Evolutionary conservation across 2,888 invertebrate species (phyloP).

Genomic region (Sepiola atlantica): DNA sequence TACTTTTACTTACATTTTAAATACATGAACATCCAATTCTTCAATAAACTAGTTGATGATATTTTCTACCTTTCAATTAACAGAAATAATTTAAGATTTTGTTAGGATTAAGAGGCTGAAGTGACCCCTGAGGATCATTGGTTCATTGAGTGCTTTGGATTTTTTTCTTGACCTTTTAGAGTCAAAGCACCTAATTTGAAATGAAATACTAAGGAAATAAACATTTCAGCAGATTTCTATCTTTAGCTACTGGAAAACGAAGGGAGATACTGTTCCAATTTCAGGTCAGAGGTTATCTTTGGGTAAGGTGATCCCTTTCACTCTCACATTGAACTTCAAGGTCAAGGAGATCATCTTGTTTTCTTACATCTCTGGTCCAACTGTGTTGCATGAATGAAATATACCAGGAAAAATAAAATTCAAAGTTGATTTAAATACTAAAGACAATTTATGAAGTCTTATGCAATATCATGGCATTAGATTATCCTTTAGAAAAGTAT

Average conservation of each 20-base stretch:
- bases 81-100: background rate
- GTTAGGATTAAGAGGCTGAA: background rate
- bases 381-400: too few relatives aligned
- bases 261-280: background rate
- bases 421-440: too few relatives aligned
- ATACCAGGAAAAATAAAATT: too few relatives aligned
- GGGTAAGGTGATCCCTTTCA: background rate
- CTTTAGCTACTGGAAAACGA: background rate
- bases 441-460: too few relatives aligned
- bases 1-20: background rate
- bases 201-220: background rate
- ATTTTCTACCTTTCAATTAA: background rate
- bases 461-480: too few relatives aligned
- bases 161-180: background rate
- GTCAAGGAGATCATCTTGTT: background rate
- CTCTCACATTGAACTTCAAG: background rate
- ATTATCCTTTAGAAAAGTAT: too few relatives aligned
- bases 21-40: background rate
- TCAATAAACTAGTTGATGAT: background rate
- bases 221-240: background rate
- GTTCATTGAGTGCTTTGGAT: background rate
- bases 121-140: background rate
- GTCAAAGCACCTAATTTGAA: background rate
- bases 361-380: background rate
- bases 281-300: background rate